These are phyloP conservation scores for Aphrocallistes beatrix DNA, from an alignment of 37 sponge, comb jelly and placozoan species.

Conservation along the genomic window DNA sequence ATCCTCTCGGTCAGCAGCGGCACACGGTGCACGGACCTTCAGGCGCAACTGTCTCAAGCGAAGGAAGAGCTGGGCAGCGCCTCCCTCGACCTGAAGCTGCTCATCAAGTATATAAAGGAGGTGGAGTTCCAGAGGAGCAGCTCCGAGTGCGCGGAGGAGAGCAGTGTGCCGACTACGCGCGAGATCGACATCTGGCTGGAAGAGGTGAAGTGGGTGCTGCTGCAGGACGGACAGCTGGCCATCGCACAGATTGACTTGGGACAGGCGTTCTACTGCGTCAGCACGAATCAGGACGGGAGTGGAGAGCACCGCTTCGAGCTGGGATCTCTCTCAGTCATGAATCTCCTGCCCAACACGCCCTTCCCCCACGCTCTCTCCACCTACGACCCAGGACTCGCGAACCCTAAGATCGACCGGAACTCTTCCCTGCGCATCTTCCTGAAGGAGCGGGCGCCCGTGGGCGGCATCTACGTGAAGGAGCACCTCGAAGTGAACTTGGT, in stretches of 20 bases:
- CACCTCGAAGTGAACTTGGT: slow-evolving; percentile 88
- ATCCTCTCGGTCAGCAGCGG: background rate
- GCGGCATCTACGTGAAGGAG: slow-evolving; percentile 83
- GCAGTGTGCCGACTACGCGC: background rate
- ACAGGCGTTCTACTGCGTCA: background rate
- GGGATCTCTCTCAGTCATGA: slow-evolving; percentile 55
- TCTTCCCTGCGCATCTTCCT: background rate
- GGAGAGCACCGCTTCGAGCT: slow-evolving; percentile 80
- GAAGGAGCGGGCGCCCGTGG: slow-evolving; percentile 46
- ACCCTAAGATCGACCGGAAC: background rate
- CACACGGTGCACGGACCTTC: slow-evolving; percentile 15
- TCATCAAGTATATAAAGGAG: slow-evolving; percentile 60
- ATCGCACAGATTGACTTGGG: slow-evolving; percentile 10
- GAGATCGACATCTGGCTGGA: slow-evolving; percentile 84
- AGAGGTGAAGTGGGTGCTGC: slow-evolving; percentile 60
- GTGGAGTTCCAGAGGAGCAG: slow-evolving; percentile 30
- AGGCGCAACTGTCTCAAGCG: slow-evolving; percentile 28
- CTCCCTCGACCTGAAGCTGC: slow-evolving; percentile 41
- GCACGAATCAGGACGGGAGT: background rate
- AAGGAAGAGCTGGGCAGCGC: slow-evolving; percentile 42
- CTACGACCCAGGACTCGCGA: background rate
- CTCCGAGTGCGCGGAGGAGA: background rate
- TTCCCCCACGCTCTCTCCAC: background rate
- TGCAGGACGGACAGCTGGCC: slow-evolving; percentile 69
- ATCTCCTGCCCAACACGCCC: slow-evolving; percentile 63